Evolutionary conservation across 2,113 vertebrate genomes (phyloP), one percentile per base, ranked within the genome.

Genomic region (Oreochromis aureus): DNA sequence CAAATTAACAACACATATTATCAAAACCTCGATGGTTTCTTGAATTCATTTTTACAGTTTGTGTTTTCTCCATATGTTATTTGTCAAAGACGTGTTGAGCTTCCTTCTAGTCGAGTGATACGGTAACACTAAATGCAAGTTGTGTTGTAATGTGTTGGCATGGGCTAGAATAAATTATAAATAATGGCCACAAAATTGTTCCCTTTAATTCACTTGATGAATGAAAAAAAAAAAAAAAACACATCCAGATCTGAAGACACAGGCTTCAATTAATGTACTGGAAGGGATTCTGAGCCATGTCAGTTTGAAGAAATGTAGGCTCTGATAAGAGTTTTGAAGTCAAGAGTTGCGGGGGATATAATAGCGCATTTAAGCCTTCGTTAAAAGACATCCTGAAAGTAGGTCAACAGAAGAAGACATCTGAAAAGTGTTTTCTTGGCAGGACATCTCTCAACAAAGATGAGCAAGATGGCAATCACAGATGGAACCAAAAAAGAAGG

Each of bases 401-500:
- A 78, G 73, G 46, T 53, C 7, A 78, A 78, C 16, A 53, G 46
- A 73, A 48, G 41, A 73, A 53, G 46, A 53, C 18, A 34, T 53
- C 46, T 78, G 59, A 71, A 56, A 53, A 32, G 54, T 30, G 66
- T 84, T 76, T 87, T 71, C 5, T 24, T 34, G 18, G 66, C 16
- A 56, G 48, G 54, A 81, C 9, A 6, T 55, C 46, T 61, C 32
- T 44, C 30, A 46, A n/a, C 19, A 32, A 82, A 53, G 73, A 78
- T 13, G 6, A 27, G 24, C 71, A 78, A 78, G 46, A 53, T 78
- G 73, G 73, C 46, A 78, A 53, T 78, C 46, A 13, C 46, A 53
- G 73, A 32, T 53, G 73, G 27, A 88, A 73, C 66, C 73, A 71
- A 83, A 55, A 19, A 76, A 76, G 71, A 8, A 76, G 24, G 48